Percentiles rank a stretch among this genome's conserved stretches.
Conservation (phyloP, 2,888 invertebrate species). For the Acanthoscelides obtectus region DNA sequence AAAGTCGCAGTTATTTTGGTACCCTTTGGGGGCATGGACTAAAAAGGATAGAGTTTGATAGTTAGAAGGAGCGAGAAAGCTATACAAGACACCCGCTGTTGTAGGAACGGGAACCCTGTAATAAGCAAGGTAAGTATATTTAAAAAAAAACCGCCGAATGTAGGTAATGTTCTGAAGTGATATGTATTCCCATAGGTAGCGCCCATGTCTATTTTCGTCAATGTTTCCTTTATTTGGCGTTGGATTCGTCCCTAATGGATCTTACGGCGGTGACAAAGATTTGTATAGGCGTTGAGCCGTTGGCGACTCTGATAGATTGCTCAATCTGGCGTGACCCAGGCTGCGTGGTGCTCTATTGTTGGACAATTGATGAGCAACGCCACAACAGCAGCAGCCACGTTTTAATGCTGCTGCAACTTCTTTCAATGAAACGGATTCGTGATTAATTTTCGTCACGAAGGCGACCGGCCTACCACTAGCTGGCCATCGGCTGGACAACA, state of each 20-base stretch:
- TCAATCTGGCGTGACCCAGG: slow-evolving; percentile 34
- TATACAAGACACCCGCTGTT: too few species aligned
- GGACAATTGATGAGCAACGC: slow-evolving; percentile 38
- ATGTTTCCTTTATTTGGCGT: slow-evolving; percentile 7
- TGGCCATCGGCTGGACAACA: slow-evolving; percentile 7
- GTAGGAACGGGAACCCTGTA: too few species aligned
- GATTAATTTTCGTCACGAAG: slow-evolving; percentile 28
- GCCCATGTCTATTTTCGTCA: neutral
- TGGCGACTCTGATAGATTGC: slow-evolving; percentile 26
- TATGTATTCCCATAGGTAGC: neutral
- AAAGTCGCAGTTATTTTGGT: too few species aligned
- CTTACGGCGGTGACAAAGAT: slow-evolving; percentile 27
- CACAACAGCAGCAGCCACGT: slow-evolving; percentile 24
- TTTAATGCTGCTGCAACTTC: slow-evolving; percentile 33
- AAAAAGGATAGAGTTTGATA: too few species aligned
- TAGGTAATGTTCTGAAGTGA: too few species aligned
- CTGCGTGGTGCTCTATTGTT: slow-evolving; percentile 36
- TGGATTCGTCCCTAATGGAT: slow-evolving; percentile 18
- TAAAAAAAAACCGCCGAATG: too few species aligned
- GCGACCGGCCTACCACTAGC: too few species aligned
- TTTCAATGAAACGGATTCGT: slow-evolving; percentile 34
- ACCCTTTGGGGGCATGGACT: too few species aligned
- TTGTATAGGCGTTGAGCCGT: slow-evolving; percentile 27
- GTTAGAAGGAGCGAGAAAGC: too few species aligned
- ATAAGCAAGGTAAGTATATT: too few species aligned